phyloP scores from a whole-genome alignment of 2,797 vertebrate species.

The Vultur gryphus region DNA sequence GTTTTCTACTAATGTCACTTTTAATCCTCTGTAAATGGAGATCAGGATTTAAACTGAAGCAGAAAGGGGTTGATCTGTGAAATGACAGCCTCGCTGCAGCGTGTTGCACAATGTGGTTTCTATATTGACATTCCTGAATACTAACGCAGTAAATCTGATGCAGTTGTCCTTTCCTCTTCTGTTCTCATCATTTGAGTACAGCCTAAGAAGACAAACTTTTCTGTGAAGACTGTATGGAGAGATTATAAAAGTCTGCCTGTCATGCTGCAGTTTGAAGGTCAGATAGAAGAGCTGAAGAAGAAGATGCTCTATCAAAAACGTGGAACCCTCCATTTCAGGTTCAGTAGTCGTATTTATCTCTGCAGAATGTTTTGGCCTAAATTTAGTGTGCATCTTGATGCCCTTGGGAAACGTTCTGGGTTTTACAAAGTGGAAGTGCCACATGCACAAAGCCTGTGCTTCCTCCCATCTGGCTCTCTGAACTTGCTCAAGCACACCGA shows the following conservation, averaged over 20 bases:
- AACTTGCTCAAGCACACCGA: neutral
- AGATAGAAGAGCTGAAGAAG: slow-evolving; percentile 81
- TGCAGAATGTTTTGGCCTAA: neutral
- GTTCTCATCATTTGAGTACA: slow-evolving; percentile 11
- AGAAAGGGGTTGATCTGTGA: neutral
- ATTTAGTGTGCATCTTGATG: neutral
- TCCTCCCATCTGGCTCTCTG: neutral
- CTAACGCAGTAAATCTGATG: neutral
- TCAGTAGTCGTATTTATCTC: neutral
- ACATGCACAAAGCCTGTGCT: neutral
- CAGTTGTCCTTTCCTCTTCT: neutral
- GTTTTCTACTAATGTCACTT: neutral
- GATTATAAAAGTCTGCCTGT: slow-evolving; percentile 56
- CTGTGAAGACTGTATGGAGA: slow-evolving; percentile 66
- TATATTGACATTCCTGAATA: neutral
- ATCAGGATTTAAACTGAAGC: neutral
- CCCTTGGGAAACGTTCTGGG: neutral
- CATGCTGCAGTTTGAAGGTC: slow-evolving; percentile 77
- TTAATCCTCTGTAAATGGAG: neutral
- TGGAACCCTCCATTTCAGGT: slow-evolving; percentile 80
- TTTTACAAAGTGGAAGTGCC: neutral
- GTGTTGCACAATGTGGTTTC: neutral
- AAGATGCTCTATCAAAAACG: slow-evolving; percentile 78
- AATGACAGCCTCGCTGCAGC: neutral
- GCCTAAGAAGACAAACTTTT: slow-evolving; percentile 75